Conservation (phyloP, 1,140 invertebrate species). For the Gryllus bimaculatus region DNA sequence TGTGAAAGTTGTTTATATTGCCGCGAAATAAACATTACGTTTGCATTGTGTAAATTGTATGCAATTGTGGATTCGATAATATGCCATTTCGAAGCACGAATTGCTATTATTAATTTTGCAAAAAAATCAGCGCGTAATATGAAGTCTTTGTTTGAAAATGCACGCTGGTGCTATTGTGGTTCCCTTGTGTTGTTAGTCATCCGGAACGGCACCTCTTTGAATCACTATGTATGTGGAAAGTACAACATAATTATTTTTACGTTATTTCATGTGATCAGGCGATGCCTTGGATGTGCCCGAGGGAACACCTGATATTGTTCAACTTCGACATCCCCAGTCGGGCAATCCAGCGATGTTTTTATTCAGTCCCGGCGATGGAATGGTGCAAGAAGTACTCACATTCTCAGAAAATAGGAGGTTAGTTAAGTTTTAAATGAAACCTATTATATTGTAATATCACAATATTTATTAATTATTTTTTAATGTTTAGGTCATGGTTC, state of each 20-base stretch:
- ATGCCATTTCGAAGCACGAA: too few relatives aligned
- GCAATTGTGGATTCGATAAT: too few relatives aligned
- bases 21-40: neutral
- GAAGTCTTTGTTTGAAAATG: neutral
- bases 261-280: constrained; percentile 26
- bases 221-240: too few relatives aligned
- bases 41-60: neutral
- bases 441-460: neutral
- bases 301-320: constrained; percentile 58
- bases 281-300: constrained; percentile 39
- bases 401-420: constrained; percentile 48
- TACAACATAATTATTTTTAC: too few relatives aligned
- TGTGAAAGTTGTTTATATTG: constrained; percentile 8
- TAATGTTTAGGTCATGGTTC: constrained; percentile 49
- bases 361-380: constrained; percentile 44
- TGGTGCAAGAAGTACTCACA: constrained; percentile 53
- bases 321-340: constrained; percentile 56
- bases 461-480: neutral
- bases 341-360: constrained; percentile 49
- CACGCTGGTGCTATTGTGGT: neutral
- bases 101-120: too few relatives aligned
- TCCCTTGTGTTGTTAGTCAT: neutral
- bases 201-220: neutral
- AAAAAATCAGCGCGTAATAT: neutral
- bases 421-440: neutral